A percentile compares a stretch with the other conserved stretches of the same genome.
Conservation (phyloP, 2,888 invertebrate species). For the Lydus trimaculatus region DNA sequence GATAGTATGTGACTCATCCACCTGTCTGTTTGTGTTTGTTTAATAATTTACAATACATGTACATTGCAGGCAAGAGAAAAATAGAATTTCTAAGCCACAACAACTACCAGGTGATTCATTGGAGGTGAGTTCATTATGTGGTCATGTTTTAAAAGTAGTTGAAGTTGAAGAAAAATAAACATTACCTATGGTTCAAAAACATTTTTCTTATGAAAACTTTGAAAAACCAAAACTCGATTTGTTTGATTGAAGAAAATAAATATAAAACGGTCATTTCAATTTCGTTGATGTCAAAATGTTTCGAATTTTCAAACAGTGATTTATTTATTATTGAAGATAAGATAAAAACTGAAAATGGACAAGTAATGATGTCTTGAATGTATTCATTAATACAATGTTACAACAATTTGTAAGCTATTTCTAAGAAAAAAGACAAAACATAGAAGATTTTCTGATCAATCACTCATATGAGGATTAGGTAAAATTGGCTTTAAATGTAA, state of each 20-base stretch:
- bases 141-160: background rate
- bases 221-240: no score
- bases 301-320: background rate
- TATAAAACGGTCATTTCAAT: background rate
- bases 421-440: no score
- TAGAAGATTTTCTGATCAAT: no score
- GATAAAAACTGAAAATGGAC: background rate
- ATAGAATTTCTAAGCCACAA: background rate
- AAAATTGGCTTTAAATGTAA: no score
- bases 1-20: background rate
- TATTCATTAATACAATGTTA: background rate
- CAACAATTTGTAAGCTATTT: no score
- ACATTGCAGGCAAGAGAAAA: background rate
- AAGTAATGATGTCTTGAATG: background rate
- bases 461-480: no score
- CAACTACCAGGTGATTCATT: background rate
- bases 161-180: background rate
- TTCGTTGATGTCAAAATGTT: background rate
- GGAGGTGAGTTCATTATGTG: background rate
- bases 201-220: no score
- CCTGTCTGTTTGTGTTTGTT: background rate
- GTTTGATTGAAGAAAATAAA: no score
- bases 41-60: background rate
- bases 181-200: no score
- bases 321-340: background rate